Conservation (phyloP, 2,113 vertebrate species). For the Heptranchias perlo region DNA sequence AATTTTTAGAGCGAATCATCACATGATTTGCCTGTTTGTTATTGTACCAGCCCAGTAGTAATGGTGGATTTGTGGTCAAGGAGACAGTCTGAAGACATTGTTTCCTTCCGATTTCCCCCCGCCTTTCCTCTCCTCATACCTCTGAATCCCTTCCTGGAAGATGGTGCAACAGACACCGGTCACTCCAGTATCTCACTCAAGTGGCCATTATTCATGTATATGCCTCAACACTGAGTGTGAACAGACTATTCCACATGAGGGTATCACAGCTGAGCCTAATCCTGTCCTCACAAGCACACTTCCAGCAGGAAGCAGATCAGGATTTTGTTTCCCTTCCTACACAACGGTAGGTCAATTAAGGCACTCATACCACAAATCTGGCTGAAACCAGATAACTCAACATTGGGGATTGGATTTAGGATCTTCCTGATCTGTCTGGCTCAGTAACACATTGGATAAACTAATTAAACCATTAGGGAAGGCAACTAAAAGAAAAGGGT, state of each 20-base stretch:
- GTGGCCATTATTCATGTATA: background rate
- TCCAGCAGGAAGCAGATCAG: background rate
- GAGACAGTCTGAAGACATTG: background rate
- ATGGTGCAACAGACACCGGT: background rate
- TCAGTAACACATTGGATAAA: too few relatives aligned
- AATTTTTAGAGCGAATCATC: background rate
- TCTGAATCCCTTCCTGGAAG: too few relatives aligned
- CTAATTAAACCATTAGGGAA: too few relatives aligned
- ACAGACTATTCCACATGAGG: background rate
- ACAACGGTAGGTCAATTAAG: background rate
- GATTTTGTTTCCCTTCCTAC: background rate
- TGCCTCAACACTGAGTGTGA: background rate
- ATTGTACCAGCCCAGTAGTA: background rate
- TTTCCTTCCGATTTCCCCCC: too few relatives aligned
- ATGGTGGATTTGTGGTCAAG: too few relatives aligned
- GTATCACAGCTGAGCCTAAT: background rate
- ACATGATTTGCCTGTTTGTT: background rate
- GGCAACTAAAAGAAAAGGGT: too few relatives aligned
- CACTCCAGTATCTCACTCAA: background rate
- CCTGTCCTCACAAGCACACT: background rate
- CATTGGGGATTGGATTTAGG: background rate
- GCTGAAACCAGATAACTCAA: background rate
- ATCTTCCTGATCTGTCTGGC: too few relatives aligned
- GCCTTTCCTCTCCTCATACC: too few relatives aligned
- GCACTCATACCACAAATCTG: background rate